Conservation (phyloP, 2,888 invertebrate genomes). For the Drosophila recens region DNA sequence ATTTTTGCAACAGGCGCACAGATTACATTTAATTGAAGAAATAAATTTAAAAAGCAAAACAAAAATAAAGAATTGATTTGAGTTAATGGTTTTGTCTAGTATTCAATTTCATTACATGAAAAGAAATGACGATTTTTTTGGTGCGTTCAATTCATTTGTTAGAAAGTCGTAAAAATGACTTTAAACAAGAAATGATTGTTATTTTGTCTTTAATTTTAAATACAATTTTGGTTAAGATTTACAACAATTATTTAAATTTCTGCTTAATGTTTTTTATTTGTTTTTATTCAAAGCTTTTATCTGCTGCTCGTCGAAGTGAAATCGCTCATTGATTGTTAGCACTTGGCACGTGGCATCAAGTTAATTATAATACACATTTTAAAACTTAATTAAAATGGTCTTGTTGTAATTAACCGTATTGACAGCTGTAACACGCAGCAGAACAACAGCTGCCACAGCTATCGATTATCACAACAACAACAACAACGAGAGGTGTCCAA, state of each 20-base stretch:
- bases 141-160: neutral
- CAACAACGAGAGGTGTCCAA: conserved; percentile 24
- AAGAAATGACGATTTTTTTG: neutral
- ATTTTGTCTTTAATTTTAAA: neutral
- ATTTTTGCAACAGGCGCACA: conserved; percentile 34
- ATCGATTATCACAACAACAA: conserved; percentile 33
- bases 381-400: conserved; percentile 69
- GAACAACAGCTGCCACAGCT: conserved; percentile 18
- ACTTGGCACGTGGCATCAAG: conserved; percentile 39
- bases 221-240: no score
- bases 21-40: conserved; percentile 69
- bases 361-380: conserved; percentile 66
- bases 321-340: conserved; percentile 17
- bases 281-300: conserved; percentile 12
- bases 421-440: conserved; percentile 40
- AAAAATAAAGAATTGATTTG: conserved; percentile 46
- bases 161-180: neutral
- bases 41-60: conserved; percentile 15
- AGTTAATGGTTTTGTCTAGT: conserved; percentile 58
- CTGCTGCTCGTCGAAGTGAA: conserved; percentile 25
- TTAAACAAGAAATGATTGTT: neutral
- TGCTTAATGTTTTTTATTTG: neutral
- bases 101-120: conserved; percentile 4
- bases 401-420: conserved; percentile 57
- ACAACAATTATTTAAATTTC: no score